Evolutionary conservation across 64 coral and sea anemone species (phyloP).

Genomic region (Actinia tenebrosa): DNA sequence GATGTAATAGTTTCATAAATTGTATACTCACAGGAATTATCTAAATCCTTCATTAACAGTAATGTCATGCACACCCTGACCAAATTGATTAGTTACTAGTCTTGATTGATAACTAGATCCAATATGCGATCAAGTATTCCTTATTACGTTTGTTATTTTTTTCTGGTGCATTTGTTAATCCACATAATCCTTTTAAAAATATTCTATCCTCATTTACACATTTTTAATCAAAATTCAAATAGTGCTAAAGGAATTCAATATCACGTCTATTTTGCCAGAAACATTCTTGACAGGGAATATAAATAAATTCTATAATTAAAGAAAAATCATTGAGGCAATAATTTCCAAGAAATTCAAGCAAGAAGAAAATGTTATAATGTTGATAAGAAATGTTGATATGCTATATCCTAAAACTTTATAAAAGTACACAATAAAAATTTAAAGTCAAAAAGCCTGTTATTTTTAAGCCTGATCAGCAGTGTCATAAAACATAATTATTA

Average conservation of each 20-base stretch:
- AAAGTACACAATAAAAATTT: no score
- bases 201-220: conserved; percentile 9
- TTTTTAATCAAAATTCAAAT: not conserved
- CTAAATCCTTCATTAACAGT: not conserved
- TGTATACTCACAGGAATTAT: not conserved
- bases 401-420: no score
- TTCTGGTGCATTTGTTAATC: not conserved
- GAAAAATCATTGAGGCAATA: not conserved
- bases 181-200: not conserved
- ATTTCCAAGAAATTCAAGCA: no score
- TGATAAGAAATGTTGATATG: no score
- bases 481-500: no score
- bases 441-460: no score
- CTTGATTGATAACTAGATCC: not conserved
- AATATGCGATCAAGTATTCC: not conserved
- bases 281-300: not conserved
- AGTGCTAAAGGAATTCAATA: not conserved
- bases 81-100: not conserved
- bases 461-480: no score
- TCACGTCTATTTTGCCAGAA: not conserved
- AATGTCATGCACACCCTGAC: not conserved
- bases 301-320: not conserved
- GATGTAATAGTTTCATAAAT: not conserved
- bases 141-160: not conserved
- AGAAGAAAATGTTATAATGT: no score